phyloP scores from a whole-genome alignment of 2,797 vertebrate genomes.

The Phrynocephalus forsythii region DNA sequence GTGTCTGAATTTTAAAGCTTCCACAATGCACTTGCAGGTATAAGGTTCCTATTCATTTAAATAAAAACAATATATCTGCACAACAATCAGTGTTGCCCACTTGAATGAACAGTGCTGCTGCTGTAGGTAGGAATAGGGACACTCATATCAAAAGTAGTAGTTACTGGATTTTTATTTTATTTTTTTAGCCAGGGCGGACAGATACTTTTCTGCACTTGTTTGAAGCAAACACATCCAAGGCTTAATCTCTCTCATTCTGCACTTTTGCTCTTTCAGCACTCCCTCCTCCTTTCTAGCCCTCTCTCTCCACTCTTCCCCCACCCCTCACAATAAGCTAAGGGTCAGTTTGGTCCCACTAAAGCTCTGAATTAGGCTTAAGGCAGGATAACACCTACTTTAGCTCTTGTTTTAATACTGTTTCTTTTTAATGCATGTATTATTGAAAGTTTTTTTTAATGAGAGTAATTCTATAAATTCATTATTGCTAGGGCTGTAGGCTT shows the following conservation, averaged over 20 bases:
- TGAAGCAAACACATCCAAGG: too few species aligned
- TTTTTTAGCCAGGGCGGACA: too few species aligned
- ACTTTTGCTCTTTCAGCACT: background rate
- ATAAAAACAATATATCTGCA: conserved; percentile 7
- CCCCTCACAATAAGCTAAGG: too few species aligned
- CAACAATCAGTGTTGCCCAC: background rate
- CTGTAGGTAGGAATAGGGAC: background rate
- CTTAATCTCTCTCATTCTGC: background rate
- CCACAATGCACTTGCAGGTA: background rate
- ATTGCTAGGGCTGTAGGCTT: background rate
- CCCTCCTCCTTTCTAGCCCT: background rate
- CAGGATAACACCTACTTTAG: background rate
- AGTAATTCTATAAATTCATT: background rate
- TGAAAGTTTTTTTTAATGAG: background rate
- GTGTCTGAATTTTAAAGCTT: background rate
- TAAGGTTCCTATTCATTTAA: conserved; percentile 21
- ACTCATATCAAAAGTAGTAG: background rate
- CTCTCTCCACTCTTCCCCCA: background rate
- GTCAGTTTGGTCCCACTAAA: background rate
- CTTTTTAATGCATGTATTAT: conserved; percentile 18
- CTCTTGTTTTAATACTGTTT: background rate
- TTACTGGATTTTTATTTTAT: background rate
- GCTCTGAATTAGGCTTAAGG: background rate
- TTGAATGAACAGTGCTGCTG: background rate
- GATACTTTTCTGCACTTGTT: too few species aligned